Percentiles rank a stretch among this genome's conserved stretches.
Conservation (phyloP, 2,113 vertebrate genomes). For the Regulus satrapa region DNA sequence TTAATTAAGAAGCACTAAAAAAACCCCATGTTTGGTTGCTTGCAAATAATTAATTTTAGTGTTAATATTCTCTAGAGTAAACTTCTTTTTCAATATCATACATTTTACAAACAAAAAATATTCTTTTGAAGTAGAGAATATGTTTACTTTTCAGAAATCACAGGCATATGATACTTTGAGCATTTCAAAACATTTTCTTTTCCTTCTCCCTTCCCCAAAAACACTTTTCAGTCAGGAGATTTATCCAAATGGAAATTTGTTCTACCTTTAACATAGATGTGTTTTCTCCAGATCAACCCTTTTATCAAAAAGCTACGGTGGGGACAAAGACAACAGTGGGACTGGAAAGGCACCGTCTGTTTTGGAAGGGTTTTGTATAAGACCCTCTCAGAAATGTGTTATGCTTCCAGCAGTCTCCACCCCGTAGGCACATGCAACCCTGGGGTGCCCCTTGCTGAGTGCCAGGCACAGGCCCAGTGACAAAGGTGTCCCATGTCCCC, state of each 20-base stretch:
- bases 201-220: neutral
- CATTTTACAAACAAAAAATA: neutral
- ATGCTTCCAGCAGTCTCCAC: fast-evolving
- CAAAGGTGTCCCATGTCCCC: neutral
- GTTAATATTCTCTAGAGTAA: neutral
- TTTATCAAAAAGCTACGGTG: neutral
- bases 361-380: neutral
- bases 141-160: neutral
- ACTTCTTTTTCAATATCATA: neutral
- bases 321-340: neutral
- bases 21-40: neutral
- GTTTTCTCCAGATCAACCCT: neutral
- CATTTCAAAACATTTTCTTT: conserved; percentile 1
- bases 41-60: neutral
- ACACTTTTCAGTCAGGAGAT: neutral
- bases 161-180: neutral
- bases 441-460: neutral
- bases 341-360: neutral
- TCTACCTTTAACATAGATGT: neutral
- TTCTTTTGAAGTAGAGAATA: neutral
- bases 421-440: fast-evolving
- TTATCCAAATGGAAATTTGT: neutral
- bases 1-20: neutral
- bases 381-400: neutral
- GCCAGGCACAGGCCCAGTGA: fast-evolving